Base-by-base conservation (phyloP, 2,797 vertebrate genomes). In the Mus spretus region DNA sequence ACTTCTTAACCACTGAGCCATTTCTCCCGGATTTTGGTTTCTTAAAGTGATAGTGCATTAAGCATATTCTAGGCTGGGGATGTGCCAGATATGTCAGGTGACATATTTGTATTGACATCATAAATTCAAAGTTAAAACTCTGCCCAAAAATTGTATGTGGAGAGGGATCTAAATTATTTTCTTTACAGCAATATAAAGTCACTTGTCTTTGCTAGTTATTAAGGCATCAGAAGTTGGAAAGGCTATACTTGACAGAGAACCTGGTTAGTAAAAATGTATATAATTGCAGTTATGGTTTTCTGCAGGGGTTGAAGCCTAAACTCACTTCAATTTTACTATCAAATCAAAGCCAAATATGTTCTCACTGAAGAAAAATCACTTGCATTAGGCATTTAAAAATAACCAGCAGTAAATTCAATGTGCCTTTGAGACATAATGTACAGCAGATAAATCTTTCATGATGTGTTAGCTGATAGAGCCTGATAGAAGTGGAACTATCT, bases 91-190 rank as follows among this genome's bases (percentile, higher is more conserved):
- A 74, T 57, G 47, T 95, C 94, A 57, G 28, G 19, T 55, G 11
- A 82, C 7, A 3, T 74, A 77, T 75, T 93, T 93, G 55, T 28
- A 55, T 83, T 57, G 59, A 24, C 7, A 94, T 8, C 15, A 57
- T 37, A 37, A 19, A 77, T 34, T 77, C 89, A 89, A 74, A 94
- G 88, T 92, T 90, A 82, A 89, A 96, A 93, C 72, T 37, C 17
- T 86, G 0, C 17, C 26, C 12, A 11, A 22, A 34, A 28, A 67
- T 20, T 89, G 24, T 79, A 89, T 53, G 3, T 34, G 37, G 28
- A 91, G 92, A 87, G 34, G 26, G 26, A 22, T 77, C 11, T 2
- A 22, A 55, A 91, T 79, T 90, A 1, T 88, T 74, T 70, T 89
- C 85, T 37, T 57, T 37, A 53, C 1, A 61, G 20, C 67, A 50